A percentile compares a stretch with the other conserved stretches of the same genome.
Conservation (phyloP, 2,797 vertebrate species). For the Sarcophilus harrisii region DNA sequence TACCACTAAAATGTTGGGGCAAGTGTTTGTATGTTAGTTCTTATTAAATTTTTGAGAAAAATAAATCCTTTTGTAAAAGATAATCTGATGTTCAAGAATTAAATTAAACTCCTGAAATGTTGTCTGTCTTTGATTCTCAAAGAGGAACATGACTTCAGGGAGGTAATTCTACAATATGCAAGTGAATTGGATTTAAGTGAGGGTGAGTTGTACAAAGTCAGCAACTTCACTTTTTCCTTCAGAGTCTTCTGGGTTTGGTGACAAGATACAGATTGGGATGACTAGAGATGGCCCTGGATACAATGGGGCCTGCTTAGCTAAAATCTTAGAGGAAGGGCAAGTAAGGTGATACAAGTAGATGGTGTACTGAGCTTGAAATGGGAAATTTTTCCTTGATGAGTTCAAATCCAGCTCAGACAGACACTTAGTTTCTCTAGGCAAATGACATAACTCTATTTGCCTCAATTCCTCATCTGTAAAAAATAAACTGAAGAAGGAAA, state of each 20-base stretch:
- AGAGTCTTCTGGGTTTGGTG: too few relatives aligned
- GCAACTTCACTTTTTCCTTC: too few relatives aligned
- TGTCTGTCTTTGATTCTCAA: too few relatives aligned
- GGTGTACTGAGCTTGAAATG: not conserved
- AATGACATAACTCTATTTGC: not conserved
- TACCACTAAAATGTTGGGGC: not conserved
- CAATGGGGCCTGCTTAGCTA: not conserved
- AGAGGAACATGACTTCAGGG: too few relatives aligned
- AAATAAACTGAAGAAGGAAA: not conserved
- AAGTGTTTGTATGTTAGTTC: not conserved
- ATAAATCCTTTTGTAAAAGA: not conserved
- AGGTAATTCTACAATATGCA: too few relatives aligned
- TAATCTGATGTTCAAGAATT: not conserved
- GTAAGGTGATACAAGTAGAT: not conserved
- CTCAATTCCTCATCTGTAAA: not conserved
- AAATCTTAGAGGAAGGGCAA: not conserved
- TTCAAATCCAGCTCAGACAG: not conserved
- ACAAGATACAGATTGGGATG: too few relatives aligned
- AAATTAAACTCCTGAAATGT: not conserved
- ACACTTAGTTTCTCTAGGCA: not conserved
- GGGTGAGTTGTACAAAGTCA: too few relatives aligned
- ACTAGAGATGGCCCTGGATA: too few relatives aligned
- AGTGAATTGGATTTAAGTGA: too few relatives aligned
- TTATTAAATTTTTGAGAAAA: not conserved
- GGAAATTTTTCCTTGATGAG: not conserved